Conservation (phyloP, 2,797 vertebrate species). For the Danionella dracula region DNA sequence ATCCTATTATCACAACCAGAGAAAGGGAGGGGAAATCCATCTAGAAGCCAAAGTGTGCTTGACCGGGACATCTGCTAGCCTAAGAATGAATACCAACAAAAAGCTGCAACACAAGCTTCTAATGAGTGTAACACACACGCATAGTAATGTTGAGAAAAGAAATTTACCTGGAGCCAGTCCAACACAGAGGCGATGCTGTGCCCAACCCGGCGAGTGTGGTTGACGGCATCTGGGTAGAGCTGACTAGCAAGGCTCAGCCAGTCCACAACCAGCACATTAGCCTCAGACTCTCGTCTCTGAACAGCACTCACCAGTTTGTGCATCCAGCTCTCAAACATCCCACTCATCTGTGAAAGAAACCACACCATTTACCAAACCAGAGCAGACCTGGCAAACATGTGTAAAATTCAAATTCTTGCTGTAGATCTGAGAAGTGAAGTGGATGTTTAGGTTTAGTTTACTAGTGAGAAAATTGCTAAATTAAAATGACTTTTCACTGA, state of each 20-base stretch:
- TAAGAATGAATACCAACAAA: not conserved
- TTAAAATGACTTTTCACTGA: too few species aligned
- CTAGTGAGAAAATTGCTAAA: too few species aligned
- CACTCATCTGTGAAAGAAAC: conserved; percentile 75
- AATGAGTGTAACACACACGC: too few species aligned
- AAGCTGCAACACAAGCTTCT: not conserved
- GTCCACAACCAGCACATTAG: conserved; percentile 87
- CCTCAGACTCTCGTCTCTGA: conserved; percentile 72
- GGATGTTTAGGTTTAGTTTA: not conserved
- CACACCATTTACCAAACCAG: not conserved
- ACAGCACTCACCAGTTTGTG: conserved; percentile 79
- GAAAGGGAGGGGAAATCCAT: not conserved
- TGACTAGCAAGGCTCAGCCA: conserved; percentile 86
- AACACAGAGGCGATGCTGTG: conserved; percentile 74
- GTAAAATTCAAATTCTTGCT: conserved; percentile 40
- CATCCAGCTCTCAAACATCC: conserved; percentile 86
- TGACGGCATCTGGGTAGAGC: conserved; percentile 85
- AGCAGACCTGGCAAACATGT: conserved; percentile 28
- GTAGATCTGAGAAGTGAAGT: not conserved
- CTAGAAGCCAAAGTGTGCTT: conserved; percentile 11
- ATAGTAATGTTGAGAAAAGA: too few species aligned
- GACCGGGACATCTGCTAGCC: conserved; percentile 13
- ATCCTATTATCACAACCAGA: not conserved
- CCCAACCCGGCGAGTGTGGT: conserved; percentile 76
- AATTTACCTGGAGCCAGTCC: conserved; percentile 86